These are phyloP conservation scores for Iphiclides podalirius DNA, from an alignment of 2,888 invertebrate species.

Conservation along the genomic window DNA sequence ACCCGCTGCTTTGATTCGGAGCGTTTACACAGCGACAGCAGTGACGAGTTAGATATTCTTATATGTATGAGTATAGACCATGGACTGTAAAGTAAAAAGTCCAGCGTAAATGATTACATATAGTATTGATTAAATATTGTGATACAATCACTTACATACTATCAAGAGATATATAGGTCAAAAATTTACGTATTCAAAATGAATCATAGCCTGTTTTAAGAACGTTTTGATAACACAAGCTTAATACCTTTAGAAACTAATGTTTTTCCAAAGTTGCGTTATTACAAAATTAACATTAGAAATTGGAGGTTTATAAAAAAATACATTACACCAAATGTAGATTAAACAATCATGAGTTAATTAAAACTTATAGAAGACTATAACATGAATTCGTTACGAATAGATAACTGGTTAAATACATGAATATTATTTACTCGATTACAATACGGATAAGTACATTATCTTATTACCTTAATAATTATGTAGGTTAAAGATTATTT, in stretches of 20 bases:
- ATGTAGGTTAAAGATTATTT: too few species aligned
- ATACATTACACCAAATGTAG: too few species aligned
- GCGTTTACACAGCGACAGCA: slow-evolving; percentile 39
- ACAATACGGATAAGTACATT: too few species aligned
- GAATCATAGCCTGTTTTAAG: background rate
- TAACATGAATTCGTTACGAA: too few species aligned
- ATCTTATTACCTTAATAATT: too few species aligned
- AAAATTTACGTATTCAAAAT: background rate
- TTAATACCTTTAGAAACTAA: too few species aligned
- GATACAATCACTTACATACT: slow-evolving; percentile 9
- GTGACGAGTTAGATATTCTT: slow-evolving; percentile 31
- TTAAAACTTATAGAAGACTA: too few species aligned
- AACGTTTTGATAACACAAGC: background rate
- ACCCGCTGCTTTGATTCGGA: slow-evolving; percentile 46
- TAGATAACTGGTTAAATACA: background rate
- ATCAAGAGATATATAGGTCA: background rate
- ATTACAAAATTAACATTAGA: too few species aligned
- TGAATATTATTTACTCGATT: background rate
- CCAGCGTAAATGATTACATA: slow-evolving; percentile 8
- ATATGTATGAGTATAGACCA: background rate
- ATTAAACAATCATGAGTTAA: too few species aligned
- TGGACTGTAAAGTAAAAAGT: slow-evolving; percentile 1
- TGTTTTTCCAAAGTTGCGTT: too few species aligned
- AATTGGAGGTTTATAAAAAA: too few species aligned
- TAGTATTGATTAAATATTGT: slow-evolving; percentile 13